Conservation (phyloP, 2,888 invertebrate species). For the Leptinotarsa haldemani region DNA sequence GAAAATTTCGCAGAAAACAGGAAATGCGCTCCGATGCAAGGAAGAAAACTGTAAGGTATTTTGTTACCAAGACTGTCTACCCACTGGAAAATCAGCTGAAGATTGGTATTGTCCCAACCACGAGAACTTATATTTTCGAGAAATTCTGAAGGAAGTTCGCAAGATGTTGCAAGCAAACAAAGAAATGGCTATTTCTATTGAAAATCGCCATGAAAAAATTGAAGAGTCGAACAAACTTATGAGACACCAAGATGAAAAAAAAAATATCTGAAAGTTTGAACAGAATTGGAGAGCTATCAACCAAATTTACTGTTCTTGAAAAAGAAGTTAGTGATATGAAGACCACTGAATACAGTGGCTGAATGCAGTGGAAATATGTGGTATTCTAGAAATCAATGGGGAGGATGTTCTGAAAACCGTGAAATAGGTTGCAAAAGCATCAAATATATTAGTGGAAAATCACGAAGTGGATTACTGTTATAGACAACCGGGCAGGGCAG, state of each 20-base stretch:
- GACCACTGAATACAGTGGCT: too few species aligned
- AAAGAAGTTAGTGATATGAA: too few species aligned
- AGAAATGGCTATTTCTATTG: constrained; percentile 13
- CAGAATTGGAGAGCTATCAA: constrained; percentile 16
- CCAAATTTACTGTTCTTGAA: constrained; percentile 1
- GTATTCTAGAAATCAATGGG: background rate
- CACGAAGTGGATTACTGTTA: constrained; percentile 14
- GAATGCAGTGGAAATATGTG: background rate
- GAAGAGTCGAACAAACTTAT: constrained; percentile 8
- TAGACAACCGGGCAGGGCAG: constrained; percentile 1
- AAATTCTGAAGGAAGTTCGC: background rate
- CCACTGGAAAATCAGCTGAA: background rate
- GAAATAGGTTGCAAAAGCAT: constrained; percentile 18
- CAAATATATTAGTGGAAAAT: background rate
- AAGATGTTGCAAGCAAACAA: background rate
- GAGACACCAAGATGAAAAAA: constrained; percentile 8
- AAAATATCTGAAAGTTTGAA: constrained; percentile 18
- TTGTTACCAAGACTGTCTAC: constrained; percentile 4
- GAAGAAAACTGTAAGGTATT: background rate
- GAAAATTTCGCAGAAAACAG: background rate
- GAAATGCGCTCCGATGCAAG: constrained; percentile 1
- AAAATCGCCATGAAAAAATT: constrained; percentile 23
- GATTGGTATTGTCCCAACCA: background rate
- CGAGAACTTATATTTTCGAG: background rate
- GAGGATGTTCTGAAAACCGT: too few species aligned